These are phyloP conservation scores for Drosophila eugracilis DNA, from an alignment of 1,140 invertebrate species.

Conservation along the genomic window DNA sequence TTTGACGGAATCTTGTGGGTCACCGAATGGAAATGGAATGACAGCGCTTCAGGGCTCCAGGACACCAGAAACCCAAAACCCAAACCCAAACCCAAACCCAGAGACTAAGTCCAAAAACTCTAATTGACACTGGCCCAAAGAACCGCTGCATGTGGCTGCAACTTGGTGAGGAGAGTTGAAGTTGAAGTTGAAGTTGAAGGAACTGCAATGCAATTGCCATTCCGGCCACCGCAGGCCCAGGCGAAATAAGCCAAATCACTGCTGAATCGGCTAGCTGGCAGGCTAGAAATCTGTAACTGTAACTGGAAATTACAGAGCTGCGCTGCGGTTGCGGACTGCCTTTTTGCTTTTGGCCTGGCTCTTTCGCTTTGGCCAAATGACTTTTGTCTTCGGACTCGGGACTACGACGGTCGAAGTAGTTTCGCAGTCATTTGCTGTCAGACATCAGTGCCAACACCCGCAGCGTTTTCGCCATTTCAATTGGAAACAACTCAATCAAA, in stretches of 20 bases:
- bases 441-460: constrained; percentile 79
- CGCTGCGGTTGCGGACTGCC: constrained; percentile 39
- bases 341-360: constrained; percentile 33
- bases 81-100: not conserved
- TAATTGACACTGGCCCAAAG: constrained; percentile 70
- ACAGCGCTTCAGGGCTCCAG: constrained; percentile 56
- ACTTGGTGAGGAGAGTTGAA: constrained; percentile 16
- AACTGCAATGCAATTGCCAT: constrained; percentile 58
- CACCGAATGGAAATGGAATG: constrained; percentile 47
- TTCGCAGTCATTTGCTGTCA: constrained; percentile 44
- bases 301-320: constrained; percentile 72
- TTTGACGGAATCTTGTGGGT: constrained; percentile 63
- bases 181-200: constrained; percentile 39
- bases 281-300: constrained; percentile 81
- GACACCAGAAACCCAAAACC: constrained; percentile 6
- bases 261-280: constrained; percentile 33
- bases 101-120: constrained; percentile 28
- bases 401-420: constrained; percentile 20
- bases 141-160: constrained; percentile 6
- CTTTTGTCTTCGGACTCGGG: constrained; percentile 49
- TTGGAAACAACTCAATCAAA: constrained; percentile 83
- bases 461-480: constrained; percentile 77
- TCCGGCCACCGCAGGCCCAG: constrained; percentile 55
- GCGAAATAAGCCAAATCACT: constrained; percentile 75
- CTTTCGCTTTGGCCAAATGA: constrained; percentile 64